phyloP scores from a whole-genome alignment of 2,113 vertebrate species.

The Grammomys surdaster region DNA sequence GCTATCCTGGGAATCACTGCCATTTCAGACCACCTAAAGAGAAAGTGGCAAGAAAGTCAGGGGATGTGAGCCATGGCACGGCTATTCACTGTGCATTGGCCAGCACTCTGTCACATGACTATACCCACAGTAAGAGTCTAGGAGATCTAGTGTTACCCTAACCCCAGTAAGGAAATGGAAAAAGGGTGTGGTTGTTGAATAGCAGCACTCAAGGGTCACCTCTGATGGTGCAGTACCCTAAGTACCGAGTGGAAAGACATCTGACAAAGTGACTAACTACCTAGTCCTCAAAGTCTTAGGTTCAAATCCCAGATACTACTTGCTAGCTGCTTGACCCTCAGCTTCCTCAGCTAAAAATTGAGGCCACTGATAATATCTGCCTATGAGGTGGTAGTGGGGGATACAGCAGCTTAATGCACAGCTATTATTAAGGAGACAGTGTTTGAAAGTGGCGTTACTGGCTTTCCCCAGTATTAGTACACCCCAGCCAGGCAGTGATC shows the following conservation, averaged over 20 bases:
- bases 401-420: not conserved
- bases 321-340: not conserved
- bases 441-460: not conserved
- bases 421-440: not conserved
- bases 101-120: not conserved
- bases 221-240: not conserved
- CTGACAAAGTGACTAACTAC: not conserved
- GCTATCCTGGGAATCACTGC: not conserved
- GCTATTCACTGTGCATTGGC: not conserved
- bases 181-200: not conserved
- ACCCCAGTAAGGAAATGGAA: slow-evolving; percentile 3
- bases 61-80: not conserved
- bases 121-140: not conserved
- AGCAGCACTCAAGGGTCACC: not conserved
- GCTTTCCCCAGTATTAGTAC: slow-evolving; percentile 47
- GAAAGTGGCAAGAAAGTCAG: not conserved
- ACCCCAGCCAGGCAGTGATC: slow-evolving; percentile 1
- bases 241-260: not conserved
- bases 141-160: not conserved
- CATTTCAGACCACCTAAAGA: not conserved
- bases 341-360: not conserved
- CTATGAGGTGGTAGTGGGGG: not conserved
- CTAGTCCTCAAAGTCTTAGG: not conserved
- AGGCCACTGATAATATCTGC: not conserved
- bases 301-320: not conserved